phyloP scores from a whole-genome alignment of 2,797 vertebrate species.

The Sylvia borin region DNA sequence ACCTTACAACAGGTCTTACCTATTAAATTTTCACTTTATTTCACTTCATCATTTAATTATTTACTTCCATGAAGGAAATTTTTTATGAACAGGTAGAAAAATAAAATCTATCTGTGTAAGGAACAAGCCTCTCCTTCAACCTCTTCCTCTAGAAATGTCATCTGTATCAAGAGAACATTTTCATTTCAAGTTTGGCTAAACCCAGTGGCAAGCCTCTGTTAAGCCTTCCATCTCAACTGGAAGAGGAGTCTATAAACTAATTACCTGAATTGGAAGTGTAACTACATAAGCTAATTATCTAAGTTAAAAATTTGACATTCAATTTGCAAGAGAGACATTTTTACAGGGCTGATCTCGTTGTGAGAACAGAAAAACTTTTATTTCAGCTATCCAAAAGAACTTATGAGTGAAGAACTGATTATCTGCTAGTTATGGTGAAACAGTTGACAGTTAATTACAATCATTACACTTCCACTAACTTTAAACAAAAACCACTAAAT shows the following conservation, averaged over 20 bases:
- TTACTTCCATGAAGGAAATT: not conserved
- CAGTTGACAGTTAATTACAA: not conserved
- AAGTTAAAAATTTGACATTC: not conserved
- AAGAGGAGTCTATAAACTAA: not conserved
- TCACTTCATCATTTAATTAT: not conserved
- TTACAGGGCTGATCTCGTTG: not conserved
- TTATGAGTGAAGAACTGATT: not conserved
- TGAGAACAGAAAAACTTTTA: not conserved
- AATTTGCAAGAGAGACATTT: not conserved
- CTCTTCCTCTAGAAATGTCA: not conserved
- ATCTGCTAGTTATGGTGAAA: not conserved
- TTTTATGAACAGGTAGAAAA: not conserved
- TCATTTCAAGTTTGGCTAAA: not conserved
- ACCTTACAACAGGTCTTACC: not conserved
- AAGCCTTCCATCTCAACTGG: not conserved
- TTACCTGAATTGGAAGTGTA: not conserved
- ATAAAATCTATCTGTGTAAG: not conserved
- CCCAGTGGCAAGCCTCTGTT: not conserved
- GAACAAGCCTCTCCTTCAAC: not conserved
- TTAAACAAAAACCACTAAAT: not conserved
- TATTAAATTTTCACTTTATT: not conserved
- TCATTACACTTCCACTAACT: not conserved
- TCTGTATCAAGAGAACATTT: not conserved
- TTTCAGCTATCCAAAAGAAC: not conserved
- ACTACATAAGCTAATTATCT: not conserved